These are phyloP conservation scores for Amphiura filiformis DNA, from an alignment of 35 echinoderm and acorn worm genomes.

Conservation along the genomic window DNA sequence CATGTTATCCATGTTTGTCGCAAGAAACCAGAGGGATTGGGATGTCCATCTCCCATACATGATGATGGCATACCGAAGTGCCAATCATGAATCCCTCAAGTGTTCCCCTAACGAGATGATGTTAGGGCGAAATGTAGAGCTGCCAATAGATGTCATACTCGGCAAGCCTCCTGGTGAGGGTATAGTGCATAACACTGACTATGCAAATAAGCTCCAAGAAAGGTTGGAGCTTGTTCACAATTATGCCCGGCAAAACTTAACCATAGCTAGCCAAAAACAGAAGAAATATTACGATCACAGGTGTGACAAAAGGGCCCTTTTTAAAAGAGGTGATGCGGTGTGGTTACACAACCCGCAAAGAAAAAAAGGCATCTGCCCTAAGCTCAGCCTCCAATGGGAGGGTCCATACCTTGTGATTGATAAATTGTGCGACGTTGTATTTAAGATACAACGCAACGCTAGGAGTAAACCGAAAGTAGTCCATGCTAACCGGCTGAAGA, in stretches of 20 bases:
- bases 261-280: slow-evolving; percentile 9
- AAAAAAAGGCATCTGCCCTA: slow-evolving; percentile 41
- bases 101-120: slow-evolving; percentile 25
- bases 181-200: not conserved
- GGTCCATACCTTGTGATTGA: slow-evolving; percentile 34
- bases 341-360: slow-evolving; percentile 20
- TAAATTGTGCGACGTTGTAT: slow-evolving; percentile 45
- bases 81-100: slow-evolving; percentile 14
- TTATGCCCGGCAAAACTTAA: not conserved
- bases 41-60: slow-evolving; percentile 27
- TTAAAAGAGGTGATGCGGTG: slow-evolving; percentile 17
- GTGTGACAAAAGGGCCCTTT: not conserved
- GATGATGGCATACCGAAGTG: slow-evolving; percentile 23
- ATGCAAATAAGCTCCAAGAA: not conserved
- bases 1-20: slow-evolving; percentile 35
- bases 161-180: slow-evolving; percentile 1
- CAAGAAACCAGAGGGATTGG: slow-evolving; percentile 34
- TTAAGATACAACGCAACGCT: slow-evolving; percentile 15
- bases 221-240: slow-evolving; percentile 17
- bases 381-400: slow-evolving; percentile 34
- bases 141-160: slow-evolving; percentile 8
- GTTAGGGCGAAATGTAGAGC: not conserved
- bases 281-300: slow-evolving; percentile 36
- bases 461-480: slow-evolving; percentile 13
- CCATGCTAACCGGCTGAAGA: not conserved